phyloP scores from a whole-genome alignment of 1,140 invertebrate species.

The Sitobion miscanthi region DNA sequence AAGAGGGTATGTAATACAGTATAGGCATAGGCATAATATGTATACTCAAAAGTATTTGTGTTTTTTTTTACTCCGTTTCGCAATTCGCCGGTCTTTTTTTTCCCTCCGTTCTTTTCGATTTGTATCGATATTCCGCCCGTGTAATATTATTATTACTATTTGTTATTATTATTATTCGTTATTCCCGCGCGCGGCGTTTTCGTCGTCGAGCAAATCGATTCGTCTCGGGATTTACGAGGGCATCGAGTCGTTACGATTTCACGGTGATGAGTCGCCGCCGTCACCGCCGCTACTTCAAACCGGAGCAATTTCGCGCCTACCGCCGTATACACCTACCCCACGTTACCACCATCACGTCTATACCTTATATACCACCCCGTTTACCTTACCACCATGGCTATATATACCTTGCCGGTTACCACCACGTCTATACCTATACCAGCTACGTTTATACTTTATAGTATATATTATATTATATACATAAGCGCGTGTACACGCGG shows the following conservation, averaged over 20 bases:
- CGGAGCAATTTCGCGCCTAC: conserved; percentile 31
- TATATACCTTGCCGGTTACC: not conserved
- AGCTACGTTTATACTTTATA: not conserved
- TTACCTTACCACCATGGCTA: not conserved
- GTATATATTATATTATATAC: not conserved
- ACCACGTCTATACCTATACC: too few species aligned
- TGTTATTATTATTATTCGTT: conserved; percentile 4
- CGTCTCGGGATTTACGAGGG: conserved; percentile 23
- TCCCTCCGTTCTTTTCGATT: not conserved
- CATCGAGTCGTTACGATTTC: conserved; percentile 32
- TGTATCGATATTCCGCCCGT: not conserved
- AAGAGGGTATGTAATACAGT: not conserved
- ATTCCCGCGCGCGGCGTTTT: not conserved
- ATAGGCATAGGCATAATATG: not conserved
- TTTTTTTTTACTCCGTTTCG: not conserved
- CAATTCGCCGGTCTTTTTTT: not conserved
- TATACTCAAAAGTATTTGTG: not conserved
- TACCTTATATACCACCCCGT: too few species aligned
- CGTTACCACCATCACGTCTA: not conserved
- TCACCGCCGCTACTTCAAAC: not conserved
- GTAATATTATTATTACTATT: not conserved
- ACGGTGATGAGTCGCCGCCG: not conserved
- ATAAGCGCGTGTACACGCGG: not conserved
- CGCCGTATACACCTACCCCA: not conserved
- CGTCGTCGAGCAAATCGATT: conserved; percentile 6